These are phyloP conservation scores for Heliconius hortense DNA, from an alignment of 2,888 invertebrate species.

Conservation along the genomic window DNA sequence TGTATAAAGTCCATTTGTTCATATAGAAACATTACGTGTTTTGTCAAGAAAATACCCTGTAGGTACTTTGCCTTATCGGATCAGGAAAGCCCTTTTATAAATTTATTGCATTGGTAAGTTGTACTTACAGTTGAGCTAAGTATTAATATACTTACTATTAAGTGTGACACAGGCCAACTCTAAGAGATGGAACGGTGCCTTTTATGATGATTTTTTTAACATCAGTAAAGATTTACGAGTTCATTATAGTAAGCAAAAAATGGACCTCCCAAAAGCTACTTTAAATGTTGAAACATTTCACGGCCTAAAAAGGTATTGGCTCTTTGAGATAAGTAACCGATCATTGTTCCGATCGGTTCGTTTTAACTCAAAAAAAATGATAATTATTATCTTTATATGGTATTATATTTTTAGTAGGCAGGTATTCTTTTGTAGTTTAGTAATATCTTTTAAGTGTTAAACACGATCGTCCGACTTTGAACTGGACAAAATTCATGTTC, in stretches of 20 bases:
- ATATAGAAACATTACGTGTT: not conserved
- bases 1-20: not conserved
- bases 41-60: not conserved
- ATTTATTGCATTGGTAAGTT: not conserved
- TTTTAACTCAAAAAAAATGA: not conserved
- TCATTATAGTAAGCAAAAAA: constrained; percentile 24
- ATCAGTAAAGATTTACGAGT: constrained; percentile 19
- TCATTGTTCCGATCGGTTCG: constrained; percentile 15
- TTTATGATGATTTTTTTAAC: not conserved
- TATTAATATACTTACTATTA: not conserved
- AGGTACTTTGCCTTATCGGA: not conserved
- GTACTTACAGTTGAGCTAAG: not conserved
- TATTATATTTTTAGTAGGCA: not conserved
- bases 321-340: constrained; percentile 21
- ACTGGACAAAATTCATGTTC: not conserved
- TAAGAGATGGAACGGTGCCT: not conserved
- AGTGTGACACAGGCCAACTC: not conserved
- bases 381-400: not conserved
- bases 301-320: constrained; percentile 16
- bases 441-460: not conserved
- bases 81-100: constrained; percentile 1
- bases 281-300: constrained; percentile 14
- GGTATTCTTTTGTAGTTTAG: not conserved
- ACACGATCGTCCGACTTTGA: not conserved
- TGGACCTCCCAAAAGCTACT: constrained; percentile 27